These are phyloP conservation scores for Tenthredo distinguenda DNA, from an alignment of 2,888 invertebrate species.

Conservation along the genomic window DNA sequence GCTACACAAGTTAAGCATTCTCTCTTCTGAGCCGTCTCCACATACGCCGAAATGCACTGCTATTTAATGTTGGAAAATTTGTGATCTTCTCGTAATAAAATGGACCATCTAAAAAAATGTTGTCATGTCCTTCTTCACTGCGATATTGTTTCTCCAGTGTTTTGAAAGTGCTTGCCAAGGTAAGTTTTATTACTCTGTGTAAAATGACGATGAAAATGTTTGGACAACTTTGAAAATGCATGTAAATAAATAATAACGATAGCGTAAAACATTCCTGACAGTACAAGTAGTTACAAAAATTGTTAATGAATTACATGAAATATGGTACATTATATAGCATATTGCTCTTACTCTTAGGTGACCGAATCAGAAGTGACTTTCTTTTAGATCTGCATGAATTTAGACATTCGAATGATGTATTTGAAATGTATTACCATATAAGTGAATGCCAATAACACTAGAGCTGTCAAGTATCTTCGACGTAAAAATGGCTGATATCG, in stretches of 20 bases:
- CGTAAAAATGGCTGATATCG: not conserved
- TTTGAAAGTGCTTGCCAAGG: no score
- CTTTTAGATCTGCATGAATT: no score
- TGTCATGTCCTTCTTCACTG: not conserved
- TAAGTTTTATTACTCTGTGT: not conserved
- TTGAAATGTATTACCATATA: no score
- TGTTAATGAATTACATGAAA: not conserved
- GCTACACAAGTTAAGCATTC: conserved; percentile 41
- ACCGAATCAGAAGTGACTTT: not conserved
- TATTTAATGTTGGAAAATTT: not conserved
- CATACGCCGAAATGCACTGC: not conserved
- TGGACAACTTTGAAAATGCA: not conserved
- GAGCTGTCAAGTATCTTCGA: not conserved
- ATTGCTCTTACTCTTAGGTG: not conserved
- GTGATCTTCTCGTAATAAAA: conserved; percentile 1
- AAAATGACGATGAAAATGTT: not conserved
- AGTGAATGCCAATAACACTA: no score
- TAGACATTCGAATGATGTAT: no score
- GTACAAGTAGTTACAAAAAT: not conserved
- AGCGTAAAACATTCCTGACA: no score
- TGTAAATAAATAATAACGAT: not conserved
- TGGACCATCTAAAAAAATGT: conserved; percentile 15
- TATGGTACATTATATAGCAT: not conserved
- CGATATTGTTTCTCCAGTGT: not conserved
- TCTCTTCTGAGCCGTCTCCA: conserved; percentile 26